Evolutionary conservation across 2,888 invertebrate species (phyloP), one percentile per base, ranked within the genome.

Genomic region (Dryadula phaetusa): DNA sequence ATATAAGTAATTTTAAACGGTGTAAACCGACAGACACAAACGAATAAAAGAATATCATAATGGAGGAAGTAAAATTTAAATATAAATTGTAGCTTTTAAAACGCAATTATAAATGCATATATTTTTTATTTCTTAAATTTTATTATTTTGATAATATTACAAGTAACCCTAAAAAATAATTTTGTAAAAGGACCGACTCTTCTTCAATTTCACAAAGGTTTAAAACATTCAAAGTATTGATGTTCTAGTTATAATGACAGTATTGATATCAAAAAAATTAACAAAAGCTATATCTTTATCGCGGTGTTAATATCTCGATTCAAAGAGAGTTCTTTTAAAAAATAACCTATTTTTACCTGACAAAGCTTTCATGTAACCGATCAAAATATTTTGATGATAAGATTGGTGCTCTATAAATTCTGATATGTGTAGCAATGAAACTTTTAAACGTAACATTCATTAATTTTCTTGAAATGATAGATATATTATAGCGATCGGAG

Each of bases 271-370:
- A 22, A 56, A 56, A 54, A 22, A 22, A 37, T 0, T 8, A n/a
- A 54, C 18, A 54, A 34, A 3, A 3, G 2, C 20, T 8, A 72
- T 62, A 68, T 47, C 77, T 79, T 78, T 76, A 75, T 75, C 75
- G 67, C 73, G 62, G 71, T 52, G 63, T 68, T 67, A 67, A 75
- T 75, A 76, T 69, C 74, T 76, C 75, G 71, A 70, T 64, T 64
- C 70, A 64, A 63, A 73, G 53, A 70, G 64, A 46, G 49, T 66
- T 69, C 65, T 47, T 32, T n/a, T n/a, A n/a, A n/a, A 66, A 62
- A 52, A 52, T 66, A 63, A 66, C 60, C 66, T 46, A 53, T 53
- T 60, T 28, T 44, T 52, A 53, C 53, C 14, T 37, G 37, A 56
- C 53, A 66, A 66, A 65, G 20, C 69, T 52, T 69, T 42, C 40